Percentiles rank a stretch among this genome's conserved stretches.
Conservation (phyloP, 2,797 vertebrate genomes). For the Enteromius mattozi region DNA sequence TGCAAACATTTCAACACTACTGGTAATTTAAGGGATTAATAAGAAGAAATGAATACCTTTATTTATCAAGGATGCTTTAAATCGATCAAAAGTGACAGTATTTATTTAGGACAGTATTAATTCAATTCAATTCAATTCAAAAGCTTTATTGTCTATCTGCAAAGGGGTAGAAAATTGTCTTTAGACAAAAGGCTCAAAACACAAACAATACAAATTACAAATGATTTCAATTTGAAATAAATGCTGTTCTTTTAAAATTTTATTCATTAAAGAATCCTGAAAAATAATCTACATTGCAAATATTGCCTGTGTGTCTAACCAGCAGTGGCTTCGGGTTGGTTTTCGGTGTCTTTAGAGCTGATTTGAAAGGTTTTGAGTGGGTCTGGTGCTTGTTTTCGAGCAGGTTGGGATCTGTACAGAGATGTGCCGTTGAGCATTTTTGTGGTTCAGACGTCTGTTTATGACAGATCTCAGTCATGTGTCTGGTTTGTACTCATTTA, state of each 20-base stretch:
- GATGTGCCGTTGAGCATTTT: constrained; percentile 61
- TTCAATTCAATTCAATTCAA: no score
- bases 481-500: constrained; percentile 63
- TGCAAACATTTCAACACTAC: not conserved
- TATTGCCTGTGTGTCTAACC: not conserved
- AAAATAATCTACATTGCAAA: not conserved
- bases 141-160: no score
- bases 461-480: constrained; percentile 52
- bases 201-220: no score
- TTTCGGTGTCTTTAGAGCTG: not conserved
- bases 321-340: not conserved
- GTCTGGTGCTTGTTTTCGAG: not conserved
- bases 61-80: not conserved
- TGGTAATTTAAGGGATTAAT: not conserved
- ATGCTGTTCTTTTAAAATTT: not conserved
- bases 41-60: not conserved
- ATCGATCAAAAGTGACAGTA: not conserved
- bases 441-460: constrained; percentile 58
- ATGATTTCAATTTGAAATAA: not conserved
- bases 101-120: no score
- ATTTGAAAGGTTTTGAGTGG: not conserved
- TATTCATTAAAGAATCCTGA: no score
- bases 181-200: no score
- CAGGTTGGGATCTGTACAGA: constrained; percentile 27
- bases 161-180: no score